These are phyloP conservation scores for Dromococcyx pavoninus DNA, from an alignment of 2,797 vertebrate species.

Conservation along the genomic window DNA sequence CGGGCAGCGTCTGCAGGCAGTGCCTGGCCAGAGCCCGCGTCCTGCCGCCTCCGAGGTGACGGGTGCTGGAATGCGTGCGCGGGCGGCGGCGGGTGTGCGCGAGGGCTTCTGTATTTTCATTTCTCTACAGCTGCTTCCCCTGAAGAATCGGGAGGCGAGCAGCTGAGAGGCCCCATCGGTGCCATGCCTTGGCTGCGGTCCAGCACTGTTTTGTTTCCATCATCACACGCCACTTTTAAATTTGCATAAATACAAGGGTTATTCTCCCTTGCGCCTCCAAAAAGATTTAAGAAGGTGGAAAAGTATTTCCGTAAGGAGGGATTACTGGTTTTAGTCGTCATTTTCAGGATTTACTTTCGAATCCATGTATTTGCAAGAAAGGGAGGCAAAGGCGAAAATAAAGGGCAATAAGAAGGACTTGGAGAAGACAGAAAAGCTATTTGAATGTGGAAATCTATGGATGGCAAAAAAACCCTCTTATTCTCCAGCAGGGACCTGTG, in stretches of 20 bases:
- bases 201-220: slow-evolving; percentile 84
- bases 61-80: slow-evolving; percentile 76
- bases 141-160: slow-evolving; percentile 74
- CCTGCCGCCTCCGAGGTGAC: slow-evolving; percentile 72
- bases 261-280: slow-evolving; percentile 77
- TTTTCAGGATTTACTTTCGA: slow-evolving; percentile 58
- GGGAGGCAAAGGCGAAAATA: neutral
- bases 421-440: slow-evolving; percentile 1
- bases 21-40: slow-evolving; percentile 75
- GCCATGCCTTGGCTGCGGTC: slow-evolving; percentile 81
- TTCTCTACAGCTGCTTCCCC: slow-evolving; percentile 79
- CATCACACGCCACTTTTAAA: slow-evolving; percentile 80
- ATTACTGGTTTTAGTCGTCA: slow-evolving; percentile 56
- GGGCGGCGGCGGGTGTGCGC: slow-evolving; percentile 54
- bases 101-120: slow-evolving; percentile 65
- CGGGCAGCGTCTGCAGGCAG: slow-evolving; percentile 70
- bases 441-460: neutral
- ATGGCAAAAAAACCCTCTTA: accelerated
- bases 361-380: slow-evolving; percentile 10
- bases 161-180: slow-evolving; percentile 75
- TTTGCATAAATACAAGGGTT: slow-evolving; percentile 83
- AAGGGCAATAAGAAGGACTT: slow-evolving; percentile 1
- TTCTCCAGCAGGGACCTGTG: neutral
- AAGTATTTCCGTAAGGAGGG: slow-evolving; percentile 63
- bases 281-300: slow-evolving; percentile 72